Base-by-base conservation (phyloP, 2,888 invertebrate species). In the Chaetogeoica ovagalla region DNA sequence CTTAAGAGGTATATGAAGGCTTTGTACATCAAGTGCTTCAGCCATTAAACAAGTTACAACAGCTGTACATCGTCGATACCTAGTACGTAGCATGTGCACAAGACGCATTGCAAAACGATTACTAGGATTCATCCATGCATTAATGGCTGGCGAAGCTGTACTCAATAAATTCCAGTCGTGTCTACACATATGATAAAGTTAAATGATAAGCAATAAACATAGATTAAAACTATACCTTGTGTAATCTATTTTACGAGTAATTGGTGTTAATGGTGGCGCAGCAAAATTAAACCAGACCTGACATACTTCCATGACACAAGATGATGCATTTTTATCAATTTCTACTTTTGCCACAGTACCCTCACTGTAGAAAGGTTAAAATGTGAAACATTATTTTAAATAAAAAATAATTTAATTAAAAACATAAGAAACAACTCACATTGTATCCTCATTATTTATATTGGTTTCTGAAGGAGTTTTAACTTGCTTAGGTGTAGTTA, bases 211-310 rank as follows among this genome's bases (percentile, higher is more conserved):
- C 6, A 52, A 52, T 37, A 15, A 60, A 21, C 30, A 21, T 21
- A n/a, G 21, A 66, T 48, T 21, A 48, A 0, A 75, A 30, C 21
- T 60, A 84, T 86, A 93, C 92, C 94, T 91, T 0, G 97, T 97
- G 85, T 94, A 96, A 86, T 97, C 97, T 84, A 97, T 95, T 87
- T 96, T 96, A 83, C 94, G 90, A 0, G 96, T 96, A 70, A 96
- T 96, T 0, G 97, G 96, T 2, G 96, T 94, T 82, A 95, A 91
- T 0, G 97, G 97, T 0, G 98, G 97, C 0, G 98, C 97, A 8
- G 98, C 97, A 87, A 98, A 98, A 86, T 97, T 97, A 85, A 98
- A 96, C 97, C 97, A 98, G 66, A 96, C 93, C 0, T 94, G 91
- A 86, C 94, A 94, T 81, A 98, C 87, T 85, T 97, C 94, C 76